Conservation (phyloP, 2,113 vertebrate species). For the Trogon melanurus region DNA sequence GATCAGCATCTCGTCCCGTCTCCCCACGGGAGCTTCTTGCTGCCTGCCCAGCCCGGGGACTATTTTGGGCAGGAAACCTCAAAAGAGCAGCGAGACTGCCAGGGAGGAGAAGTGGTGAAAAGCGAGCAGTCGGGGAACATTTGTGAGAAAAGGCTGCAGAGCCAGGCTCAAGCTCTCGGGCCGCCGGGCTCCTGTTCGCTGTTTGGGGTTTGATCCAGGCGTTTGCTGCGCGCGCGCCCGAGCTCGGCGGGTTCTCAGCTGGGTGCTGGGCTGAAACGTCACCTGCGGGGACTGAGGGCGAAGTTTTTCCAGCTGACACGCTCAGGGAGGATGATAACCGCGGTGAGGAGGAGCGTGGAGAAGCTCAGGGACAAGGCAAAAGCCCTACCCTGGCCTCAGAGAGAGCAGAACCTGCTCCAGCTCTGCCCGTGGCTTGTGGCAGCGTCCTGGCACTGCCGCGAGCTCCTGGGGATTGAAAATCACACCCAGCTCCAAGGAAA, state of each 20-base stretch:
- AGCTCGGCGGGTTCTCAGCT: not conserved
- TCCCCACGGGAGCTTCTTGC: not conserved
- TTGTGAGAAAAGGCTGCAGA: not conserved
- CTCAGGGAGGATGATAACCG: accelerated
- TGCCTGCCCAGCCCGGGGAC: not conserved
- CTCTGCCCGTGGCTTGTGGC: not conserved
- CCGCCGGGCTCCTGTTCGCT: not conserved
- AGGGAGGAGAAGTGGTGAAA: not conserved
- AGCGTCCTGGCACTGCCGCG: too few species aligned
- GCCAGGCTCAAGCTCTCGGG: not conserved
- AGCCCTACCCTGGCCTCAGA: accelerated
- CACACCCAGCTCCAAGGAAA: not conserved
- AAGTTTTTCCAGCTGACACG: not conserved
- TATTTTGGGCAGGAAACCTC: not conserved
- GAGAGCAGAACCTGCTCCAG: not conserved
- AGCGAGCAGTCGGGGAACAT: not conserved
- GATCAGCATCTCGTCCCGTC: not conserved
- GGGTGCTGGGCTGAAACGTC: not conserved
- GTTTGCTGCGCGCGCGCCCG: accelerated
- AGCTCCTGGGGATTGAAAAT: not conserved
- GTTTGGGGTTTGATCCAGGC: too few species aligned
- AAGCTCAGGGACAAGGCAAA: not conserved
- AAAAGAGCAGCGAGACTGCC: accelerated
- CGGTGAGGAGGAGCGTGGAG: not conserved
- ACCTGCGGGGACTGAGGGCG: not conserved